A percentile compares a stretch with the other conserved stretches of the same genome.
Evolutionary conservation across 2,888 invertebrate species (phyloP).

Genomic region (Panzeria rudis): DNA sequence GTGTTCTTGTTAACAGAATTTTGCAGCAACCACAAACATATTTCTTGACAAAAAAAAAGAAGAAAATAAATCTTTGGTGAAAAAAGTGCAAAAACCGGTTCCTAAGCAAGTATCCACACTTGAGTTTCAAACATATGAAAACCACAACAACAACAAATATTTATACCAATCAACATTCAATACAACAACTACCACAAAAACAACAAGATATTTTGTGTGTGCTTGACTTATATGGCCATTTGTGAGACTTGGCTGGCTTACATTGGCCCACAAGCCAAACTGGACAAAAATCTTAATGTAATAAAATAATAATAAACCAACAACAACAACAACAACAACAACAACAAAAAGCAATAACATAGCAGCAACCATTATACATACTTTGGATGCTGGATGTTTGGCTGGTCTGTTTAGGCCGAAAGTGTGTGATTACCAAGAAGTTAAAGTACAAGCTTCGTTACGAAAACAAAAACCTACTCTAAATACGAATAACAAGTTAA

Average conservation of each 20-base stretch:
- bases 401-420: slow-evolving; percentile 39
- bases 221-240: slow-evolving; percentile 69
- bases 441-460: slow-evolving; percentile 47
- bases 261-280: slow-evolving; percentile 72
- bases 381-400: slow-evolving; percentile 61
- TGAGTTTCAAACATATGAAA: slow-evolving; percentile 64
- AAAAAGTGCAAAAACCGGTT: slow-evolving; percentile 73
- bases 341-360: slow-evolving; percentile 24
- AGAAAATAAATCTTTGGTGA: slow-evolving; percentile 68
- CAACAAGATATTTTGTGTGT: slow-evolving; percentile 52
- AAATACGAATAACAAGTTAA: slow-evolving; percentile 32
- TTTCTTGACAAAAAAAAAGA: slow-evolving; percentile 33
- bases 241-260: slow-evolving; percentile 68
- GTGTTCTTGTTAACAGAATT: slow-evolving; percentile 60
- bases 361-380: slow-evolving; percentile 25
- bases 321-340: slow-evolving; percentile 32
- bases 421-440: slow-evolving; percentile 59
- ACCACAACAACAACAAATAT: slow-evolving; percentile 55
- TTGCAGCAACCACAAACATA: slow-evolving; percentile 41
- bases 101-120: slow-evolving; percentile 68
- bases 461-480: slow-evolving; percentile 6
- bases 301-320: slow-evolving; percentile 47
- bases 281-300: slow-evolving; percentile 71
- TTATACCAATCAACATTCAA: slow-evolving; percentile 70
- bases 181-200: slow-evolving; percentile 59